Percentiles rank a stretch among this genome's conserved stretches.
These are phyloP conservation scores for Pteropus alecto DNA, from an alignment of 2,113 vertebrate species.

Conservation along the genomic window DNA sequence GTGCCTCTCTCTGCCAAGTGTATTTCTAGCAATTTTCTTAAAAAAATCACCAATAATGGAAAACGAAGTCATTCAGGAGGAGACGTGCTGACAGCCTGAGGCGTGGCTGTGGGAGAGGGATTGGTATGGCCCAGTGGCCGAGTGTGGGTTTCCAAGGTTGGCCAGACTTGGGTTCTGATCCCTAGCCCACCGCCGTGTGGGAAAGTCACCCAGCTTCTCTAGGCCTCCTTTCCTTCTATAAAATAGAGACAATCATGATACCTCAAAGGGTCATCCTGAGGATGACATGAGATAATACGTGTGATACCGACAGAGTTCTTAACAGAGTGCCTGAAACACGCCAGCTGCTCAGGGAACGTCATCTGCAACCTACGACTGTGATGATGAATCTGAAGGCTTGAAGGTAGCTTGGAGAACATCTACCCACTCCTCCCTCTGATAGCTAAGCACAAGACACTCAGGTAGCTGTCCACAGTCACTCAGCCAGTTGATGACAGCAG, in stretches of 20 bases:
- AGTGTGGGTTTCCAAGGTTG: not conserved
- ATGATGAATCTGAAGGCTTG: not conserved
- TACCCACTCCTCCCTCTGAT: not conserved
- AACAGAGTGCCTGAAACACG: not conserved
- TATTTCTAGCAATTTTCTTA: not conserved
- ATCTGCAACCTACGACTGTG: fast-evolving
- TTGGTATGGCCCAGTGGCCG: fast-evolving
- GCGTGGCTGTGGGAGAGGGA: not conserved
- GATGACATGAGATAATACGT: not conserved
- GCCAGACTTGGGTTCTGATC: not conserved
- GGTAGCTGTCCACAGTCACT: not conserved
- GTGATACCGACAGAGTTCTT: not conserved
- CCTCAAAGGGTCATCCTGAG: not conserved
- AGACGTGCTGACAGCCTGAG: not conserved
- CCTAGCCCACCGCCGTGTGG: not conserved
- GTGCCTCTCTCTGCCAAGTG: not conserved
- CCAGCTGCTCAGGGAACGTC: not conserved
- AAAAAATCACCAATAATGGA: not conserved
- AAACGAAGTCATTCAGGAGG: not conserved
- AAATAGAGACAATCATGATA: not conserved
- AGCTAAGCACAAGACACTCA: not conserved
- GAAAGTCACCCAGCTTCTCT: not conserved
- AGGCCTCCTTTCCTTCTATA: not conserved
- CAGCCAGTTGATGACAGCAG: not conserved
- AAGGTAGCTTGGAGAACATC: not conserved